Conservation (phyloP, 2,888 invertebrate genomes). For the Drepanosiphum platanoidis region DNA sequence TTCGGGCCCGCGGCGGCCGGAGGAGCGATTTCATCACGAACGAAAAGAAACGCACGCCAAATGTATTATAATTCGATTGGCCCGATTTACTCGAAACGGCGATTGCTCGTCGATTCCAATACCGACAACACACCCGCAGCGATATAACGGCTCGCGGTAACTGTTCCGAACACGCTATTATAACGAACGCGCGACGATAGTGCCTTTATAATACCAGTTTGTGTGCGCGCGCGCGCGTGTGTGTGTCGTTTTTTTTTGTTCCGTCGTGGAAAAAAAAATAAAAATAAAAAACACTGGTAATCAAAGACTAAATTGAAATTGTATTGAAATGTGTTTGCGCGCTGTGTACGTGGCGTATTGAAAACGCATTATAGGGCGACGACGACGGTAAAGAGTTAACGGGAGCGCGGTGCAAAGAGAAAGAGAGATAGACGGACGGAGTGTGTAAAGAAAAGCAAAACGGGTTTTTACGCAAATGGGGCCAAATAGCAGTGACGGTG, state of each 20-base stretch:
- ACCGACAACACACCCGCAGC: neutral
- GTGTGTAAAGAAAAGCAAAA: neutral
- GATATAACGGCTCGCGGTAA: constrained; percentile 7
- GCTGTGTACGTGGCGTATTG: neutral
- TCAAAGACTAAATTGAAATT: constrained; percentile 58
- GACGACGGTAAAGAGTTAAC: neutral
- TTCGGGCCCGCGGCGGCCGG: neutral
- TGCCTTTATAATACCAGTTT: neutral
- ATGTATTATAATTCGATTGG: neutral
- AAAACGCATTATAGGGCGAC: constrained; percentile 15
- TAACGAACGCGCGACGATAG: neutral
- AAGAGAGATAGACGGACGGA: neutral
- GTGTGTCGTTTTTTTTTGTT: neutral
- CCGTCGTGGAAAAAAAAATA: constrained; percentile 4
- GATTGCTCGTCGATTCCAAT: neutral
- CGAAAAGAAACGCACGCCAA: neutral
- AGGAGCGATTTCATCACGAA: neutral
- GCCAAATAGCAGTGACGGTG: constrained; percentile 26
- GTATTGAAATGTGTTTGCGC: constrained; percentile 37
- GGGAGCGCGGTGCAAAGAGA: neutral
- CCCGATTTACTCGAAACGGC: too few species aligned
- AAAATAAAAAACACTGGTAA: constrained; percentile 42
- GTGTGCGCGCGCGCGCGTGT: neutral
- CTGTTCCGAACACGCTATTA: neutral
- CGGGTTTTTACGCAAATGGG: constrained; percentile 53